These are phyloP conservation scores for Poeciliopsis paucimaculata DNA, from an alignment of 2,797 vertebrate genomes.

Conservation along the genomic window DNA sequence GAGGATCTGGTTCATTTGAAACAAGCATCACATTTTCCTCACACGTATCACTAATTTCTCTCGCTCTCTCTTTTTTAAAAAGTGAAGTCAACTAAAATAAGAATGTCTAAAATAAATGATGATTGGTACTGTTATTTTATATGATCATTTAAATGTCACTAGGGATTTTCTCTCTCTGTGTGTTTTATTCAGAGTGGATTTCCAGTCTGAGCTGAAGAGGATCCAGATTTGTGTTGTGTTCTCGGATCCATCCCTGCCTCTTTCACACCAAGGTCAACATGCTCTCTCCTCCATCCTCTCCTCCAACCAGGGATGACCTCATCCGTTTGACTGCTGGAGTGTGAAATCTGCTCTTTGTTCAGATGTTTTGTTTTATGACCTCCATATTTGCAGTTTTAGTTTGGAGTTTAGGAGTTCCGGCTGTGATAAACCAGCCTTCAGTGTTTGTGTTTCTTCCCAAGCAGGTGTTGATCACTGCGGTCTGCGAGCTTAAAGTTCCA, in stretches of 20 bases:
- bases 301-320: constrained; percentile 45
- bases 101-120: not conserved
- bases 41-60: not conserved
- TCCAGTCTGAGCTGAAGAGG: constrained; percentile 5
- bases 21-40: not conserved
- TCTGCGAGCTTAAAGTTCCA: constrained; percentile 61
- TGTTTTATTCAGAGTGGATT: not conserved
- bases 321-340: constrained; percentile 47
- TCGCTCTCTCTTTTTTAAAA: not conserved
- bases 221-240: constrained; percentile 51
- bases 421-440: constrained; percentile 26
- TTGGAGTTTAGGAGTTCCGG: constrained; percentile 5
- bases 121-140: not conserved
- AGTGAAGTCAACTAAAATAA: not conserved
- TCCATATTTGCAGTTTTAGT: not conserved
- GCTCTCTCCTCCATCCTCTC: constrained; percentile 46
- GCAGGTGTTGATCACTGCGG: constrained; percentile 74
- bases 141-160: too few species aligned
- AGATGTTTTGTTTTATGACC: not conserved
- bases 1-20: not conserved
- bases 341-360: not conserved
- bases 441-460: constrained; percentile 47
- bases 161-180: too few species aligned
- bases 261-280: constrained; percentile 62
- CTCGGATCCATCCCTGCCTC: constrained; percentile 46